phyloP scores from a whole-genome alignment of 2,888 invertebrate species.

The Ommatoiulus sabulosus region DNA sequence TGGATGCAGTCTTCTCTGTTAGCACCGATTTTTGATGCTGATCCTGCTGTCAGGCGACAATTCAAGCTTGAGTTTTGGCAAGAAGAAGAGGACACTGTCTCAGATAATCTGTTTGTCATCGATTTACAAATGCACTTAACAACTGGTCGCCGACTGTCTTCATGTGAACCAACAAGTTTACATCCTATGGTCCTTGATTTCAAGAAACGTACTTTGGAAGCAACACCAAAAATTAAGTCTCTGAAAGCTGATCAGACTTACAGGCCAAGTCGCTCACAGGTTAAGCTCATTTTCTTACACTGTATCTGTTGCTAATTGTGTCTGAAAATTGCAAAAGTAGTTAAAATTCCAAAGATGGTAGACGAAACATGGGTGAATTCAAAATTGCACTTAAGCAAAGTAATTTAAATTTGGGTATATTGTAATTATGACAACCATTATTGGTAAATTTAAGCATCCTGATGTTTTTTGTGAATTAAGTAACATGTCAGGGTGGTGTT shows the following conservation, averaged over 20 bases:
- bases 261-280: slow-evolving; percentile 54
- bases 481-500: too few relatives aligned
- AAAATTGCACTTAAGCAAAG: too few relatives aligned
- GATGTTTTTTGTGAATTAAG: too few relatives aligned
- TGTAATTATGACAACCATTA: too few relatives aligned
- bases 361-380: too few relatives aligned
- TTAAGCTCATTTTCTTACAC: background rate
- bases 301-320: background rate
- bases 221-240: background rate
- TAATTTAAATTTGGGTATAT: too few relatives aligned
- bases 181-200: slow-evolving; percentile 44
- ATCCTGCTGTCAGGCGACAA: slow-evolving; percentile 83
- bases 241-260: background rate
- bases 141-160: background rate
- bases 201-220: slow-evolving; percentile 2
- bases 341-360: too few relatives aligned
- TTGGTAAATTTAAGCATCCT: too few relatives aligned
- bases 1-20: slow-evolving; percentile 72
- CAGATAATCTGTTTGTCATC: slow-evolving; percentile 16
- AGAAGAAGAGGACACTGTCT: slow-evolving; percentile 73
- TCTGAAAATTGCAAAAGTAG: too few relatives aligned
- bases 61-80: slow-evolving; percentile 78
- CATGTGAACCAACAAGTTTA: background rate
- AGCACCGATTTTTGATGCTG: slow-evolving; percentile 76
- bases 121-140: slow-evolving; percentile 48